A percentile compares a stretch with the other conserved stretches of the same genome.
Conservation (phyloP, 1,140 invertebrate species). For the Aphidius ervi region DNA sequence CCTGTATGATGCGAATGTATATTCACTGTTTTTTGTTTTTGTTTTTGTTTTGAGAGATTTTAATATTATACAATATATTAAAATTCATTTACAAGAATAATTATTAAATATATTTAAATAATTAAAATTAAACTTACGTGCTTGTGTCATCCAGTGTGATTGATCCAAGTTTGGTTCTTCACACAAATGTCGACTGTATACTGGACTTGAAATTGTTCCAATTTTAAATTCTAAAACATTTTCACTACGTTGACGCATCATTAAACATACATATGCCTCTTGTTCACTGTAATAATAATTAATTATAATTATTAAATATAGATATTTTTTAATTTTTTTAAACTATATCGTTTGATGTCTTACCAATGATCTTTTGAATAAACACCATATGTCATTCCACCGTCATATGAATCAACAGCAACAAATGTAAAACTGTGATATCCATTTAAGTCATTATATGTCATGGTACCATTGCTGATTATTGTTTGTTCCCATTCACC, state of each 20-base stretch:
- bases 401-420: constrained; percentile 53
- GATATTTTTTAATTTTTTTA: neutral
- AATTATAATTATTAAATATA: constrained; percentile 10
- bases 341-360: constrained; percentile 18
- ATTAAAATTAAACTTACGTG: constrained; percentile 51
- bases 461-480: constrained; percentile 60
- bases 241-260: constrained; percentile 60
- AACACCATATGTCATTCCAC: constrained; percentile 45
- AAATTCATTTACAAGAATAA: constrained; percentile 7
- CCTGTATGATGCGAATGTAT: constrained; percentile 39
- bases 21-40: neutral
- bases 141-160: constrained; percentile 64
- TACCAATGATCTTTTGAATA: constrained; percentile 50
- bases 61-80: neutral
- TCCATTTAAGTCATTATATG: constrained; percentile 62
- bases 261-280: constrained; percentile 62
- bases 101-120: constrained; percentile 1
- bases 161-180: constrained; percentile 48
- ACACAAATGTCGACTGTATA: constrained; percentile 42
- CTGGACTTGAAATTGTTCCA: constrained; percentile 37
- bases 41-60: neutral
- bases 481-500: constrained; percentile 63
- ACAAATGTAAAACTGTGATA: constrained; percentile 64
- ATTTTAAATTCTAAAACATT: constrained; percentile 64
- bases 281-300: constrained; percentile 57